Percentiles rank a stretch among this genome's conserved stretches.
phyloP scores from a whole-genome alignment of 2,797 vertebrate species.

The Sebastes wilsoni region DNA sequence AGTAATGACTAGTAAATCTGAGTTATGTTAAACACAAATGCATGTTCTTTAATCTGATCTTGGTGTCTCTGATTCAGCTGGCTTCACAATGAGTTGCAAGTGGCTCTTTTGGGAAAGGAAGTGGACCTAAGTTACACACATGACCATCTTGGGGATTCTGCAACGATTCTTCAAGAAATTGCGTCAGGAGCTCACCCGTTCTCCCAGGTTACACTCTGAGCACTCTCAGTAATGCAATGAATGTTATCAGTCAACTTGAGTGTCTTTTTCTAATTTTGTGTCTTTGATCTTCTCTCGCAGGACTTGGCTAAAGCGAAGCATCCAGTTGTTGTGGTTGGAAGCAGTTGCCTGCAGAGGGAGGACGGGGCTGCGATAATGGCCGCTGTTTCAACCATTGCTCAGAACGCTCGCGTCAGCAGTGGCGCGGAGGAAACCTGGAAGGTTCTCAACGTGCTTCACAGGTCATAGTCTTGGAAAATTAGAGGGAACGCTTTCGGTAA shows the following conservation, averaged over 20 bases:
- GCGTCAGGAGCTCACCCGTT: slow-evolving; percentile 86
- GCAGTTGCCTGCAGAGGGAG: slow-evolving; percentile 86
- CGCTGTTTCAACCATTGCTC: slow-evolving; percentile 85
- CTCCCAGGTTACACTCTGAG: slow-evolving; percentile 76
- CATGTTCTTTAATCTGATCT: not conserved
- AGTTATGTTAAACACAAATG: not conserved
- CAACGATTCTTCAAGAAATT: slow-evolving; percentile 86
- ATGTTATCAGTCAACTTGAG: not conserved
- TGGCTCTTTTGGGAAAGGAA: slow-evolving; percentile 87
- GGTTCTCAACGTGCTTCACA: slow-evolving; percentile 74
- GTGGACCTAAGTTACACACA: slow-evolving; percentile 91
- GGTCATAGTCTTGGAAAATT: slow-evolving; percentile 36
- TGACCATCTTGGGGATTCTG: slow-evolving; percentile 89
- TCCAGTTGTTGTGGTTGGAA: slow-evolving; percentile 90
- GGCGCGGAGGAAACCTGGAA: slow-evolving; percentile 85
- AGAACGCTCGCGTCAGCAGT: slow-evolving; percentile 82
- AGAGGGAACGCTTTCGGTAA: not conserved
- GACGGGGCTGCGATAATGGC: slow-evolving; percentile 88
- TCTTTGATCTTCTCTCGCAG: slow-evolving; percentile 63
- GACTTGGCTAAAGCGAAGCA: slow-evolving; percentile 84
- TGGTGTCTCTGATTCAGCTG: slow-evolving; percentile 80
- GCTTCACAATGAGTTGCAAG: slow-evolving; percentile 92
- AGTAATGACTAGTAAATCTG: not conserved
- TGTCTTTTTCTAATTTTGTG: not conserved
- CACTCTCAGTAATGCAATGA: not conserved